Conservation (phyloP, 2,888 invertebrate species). For the Abrostola tripartita region DNA sequence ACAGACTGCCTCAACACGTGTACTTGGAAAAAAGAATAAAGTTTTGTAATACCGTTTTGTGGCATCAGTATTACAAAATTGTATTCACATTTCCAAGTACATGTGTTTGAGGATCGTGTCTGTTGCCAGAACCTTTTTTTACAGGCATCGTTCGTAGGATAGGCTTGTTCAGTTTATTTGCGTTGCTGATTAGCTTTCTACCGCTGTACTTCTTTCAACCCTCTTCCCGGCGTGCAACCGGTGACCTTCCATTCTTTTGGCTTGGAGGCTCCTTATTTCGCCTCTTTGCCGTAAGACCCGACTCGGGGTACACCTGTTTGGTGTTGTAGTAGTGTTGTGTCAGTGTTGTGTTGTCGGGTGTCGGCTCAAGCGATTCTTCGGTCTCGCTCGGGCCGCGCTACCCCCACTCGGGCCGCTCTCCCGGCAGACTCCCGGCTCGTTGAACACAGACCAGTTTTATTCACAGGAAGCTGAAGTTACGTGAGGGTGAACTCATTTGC, state of each 20-base stretch:
- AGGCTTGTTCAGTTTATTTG: constrained; percentile 21
- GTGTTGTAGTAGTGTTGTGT: background rate
- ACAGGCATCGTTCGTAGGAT: constrained; percentile 19
- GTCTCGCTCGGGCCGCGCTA: background rate
- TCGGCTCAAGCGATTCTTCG: background rate
- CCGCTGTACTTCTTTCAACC: constrained; percentile 32
- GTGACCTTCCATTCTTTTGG: constrained; percentile 8
- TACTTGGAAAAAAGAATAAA: background rate
- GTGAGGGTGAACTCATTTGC: background rate
- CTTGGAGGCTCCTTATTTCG: constrained; percentile 5
- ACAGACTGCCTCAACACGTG: constrained; percentile 10
- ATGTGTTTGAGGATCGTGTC: constrained; percentile 4
- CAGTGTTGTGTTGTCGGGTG: background rate
- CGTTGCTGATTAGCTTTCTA: constrained; percentile 30
- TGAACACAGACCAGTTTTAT: background rate
- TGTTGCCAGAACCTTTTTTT: constrained; percentile 30
- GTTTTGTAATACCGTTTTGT: background rate
- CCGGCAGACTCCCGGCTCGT: constrained; percentile 9
- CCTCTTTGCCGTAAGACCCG: constrained; percentile 12
- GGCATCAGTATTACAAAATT: too few species aligned
- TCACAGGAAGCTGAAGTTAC: background rate
- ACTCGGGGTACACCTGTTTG: constrained; percentile 12
- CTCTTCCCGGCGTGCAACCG: constrained; percentile 4
- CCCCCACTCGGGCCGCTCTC: constrained; percentile 15
- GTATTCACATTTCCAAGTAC: background rate